These are phyloP conservation scores for Hepsetus odoe DNA, from an alignment of 2,113 vertebrate genomes.

Conservation along the genomic window DNA sequence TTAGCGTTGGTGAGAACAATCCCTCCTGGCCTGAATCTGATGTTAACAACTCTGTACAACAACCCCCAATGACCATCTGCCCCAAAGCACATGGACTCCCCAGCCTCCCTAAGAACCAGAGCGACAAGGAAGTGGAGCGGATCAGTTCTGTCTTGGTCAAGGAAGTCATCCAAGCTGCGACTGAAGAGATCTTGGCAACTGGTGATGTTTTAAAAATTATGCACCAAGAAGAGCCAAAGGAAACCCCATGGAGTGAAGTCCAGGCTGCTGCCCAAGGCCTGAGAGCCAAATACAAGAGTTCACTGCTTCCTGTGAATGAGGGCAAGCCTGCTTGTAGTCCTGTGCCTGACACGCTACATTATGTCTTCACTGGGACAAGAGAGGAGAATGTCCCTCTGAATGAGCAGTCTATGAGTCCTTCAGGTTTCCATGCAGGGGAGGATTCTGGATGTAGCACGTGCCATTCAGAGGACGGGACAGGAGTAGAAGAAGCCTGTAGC, in stretches of 20 bases:
- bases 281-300: not conserved
- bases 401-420: slow-evolving; percentile 1
- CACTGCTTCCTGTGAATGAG: not conserved
- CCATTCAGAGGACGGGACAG: slow-evolving; percentile 1
- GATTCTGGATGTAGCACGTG: slow-evolving; percentile 43
- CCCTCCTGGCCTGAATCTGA: slow-evolving; percentile 16
- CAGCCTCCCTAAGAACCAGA: not conserved
- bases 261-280: not conserved
- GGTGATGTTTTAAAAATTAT: slow-evolving; percentile 28
- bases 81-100: not conserved
- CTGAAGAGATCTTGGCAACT: slow-evolving; percentile 7
- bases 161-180: not conserved
- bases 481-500: not conserved
- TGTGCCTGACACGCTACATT: not conserved
- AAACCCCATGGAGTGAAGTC: not conserved
- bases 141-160: not conserved
- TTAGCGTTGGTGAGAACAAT: not conserved
- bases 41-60: not conserved
- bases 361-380: too few relatives aligned
- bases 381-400: slow-evolving; percentile 6
- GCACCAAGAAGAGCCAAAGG: not conserved
- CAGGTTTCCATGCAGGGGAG: slow-evolving; percentile 5
- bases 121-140: not conserved
- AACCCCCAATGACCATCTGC: slow-evolving; percentile 4
- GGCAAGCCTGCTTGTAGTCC: not conserved